Evolutionary conservation across 2,888 invertebrate genomes (phyloP).

Genomic region (Drosophila austrosaltans): DNA sequence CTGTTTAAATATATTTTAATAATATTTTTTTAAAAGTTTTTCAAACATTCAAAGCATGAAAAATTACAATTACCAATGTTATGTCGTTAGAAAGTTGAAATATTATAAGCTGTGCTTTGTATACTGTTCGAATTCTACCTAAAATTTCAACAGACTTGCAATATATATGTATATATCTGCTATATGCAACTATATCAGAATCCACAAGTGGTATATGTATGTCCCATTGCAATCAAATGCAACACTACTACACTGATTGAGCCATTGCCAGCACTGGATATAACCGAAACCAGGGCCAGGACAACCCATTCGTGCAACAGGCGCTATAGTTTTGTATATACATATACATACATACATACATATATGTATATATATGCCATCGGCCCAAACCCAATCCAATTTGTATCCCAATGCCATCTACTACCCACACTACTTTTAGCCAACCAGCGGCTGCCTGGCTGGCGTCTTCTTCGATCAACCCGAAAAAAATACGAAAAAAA

Average conservation of each 20-base stretch:
- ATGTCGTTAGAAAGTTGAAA: too few species aligned
- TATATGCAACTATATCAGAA: conserved; percentile 43
- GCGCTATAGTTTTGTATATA: conserved; percentile 17
- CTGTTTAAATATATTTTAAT: too few species aligned
- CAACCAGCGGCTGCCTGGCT: conserved; percentile 37
- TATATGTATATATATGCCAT: not conserved
- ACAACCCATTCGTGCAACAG: conserved; percentile 54
- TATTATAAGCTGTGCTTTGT: too few species aligned
- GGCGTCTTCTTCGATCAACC: conserved; percentile 65
- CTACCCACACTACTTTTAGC: conserved; percentile 18
- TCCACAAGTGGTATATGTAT: conserved; percentile 65
- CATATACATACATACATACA: conserved; percentile 19
- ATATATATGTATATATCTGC: not conserved
- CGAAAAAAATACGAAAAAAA: conserved; percentile 18
- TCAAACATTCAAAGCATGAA: too few species aligned
- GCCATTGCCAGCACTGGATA: conserved; percentile 55
- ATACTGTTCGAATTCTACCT: too few species aligned
- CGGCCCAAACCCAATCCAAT: conserved; percentile 13
- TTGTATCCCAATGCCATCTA: conserved; percentile 2
- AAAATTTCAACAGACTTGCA: not conserved
- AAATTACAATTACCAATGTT: too few species aligned
- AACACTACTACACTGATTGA: conserved; percentile 74
- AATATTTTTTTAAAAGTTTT: too few species aligned
- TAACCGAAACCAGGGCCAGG: conserved; percentile 17
- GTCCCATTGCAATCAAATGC: conserved; percentile 73